phyloP scores from a whole-genome alignment of 1,140 invertebrate genomes.

The Cotesia chilonis region DNA sequence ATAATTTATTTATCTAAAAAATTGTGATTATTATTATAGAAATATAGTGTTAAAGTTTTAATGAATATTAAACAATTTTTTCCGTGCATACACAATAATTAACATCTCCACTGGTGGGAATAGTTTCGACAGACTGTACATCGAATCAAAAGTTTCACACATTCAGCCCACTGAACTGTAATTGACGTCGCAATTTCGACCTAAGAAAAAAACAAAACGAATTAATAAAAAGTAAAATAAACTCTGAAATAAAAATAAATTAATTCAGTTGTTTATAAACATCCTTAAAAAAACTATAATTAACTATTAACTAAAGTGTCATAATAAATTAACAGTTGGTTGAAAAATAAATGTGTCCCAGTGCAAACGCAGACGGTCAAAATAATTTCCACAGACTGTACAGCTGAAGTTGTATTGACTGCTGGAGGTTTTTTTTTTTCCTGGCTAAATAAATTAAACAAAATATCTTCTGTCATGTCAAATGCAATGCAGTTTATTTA shows the following conservation, averaged over 20 bases:
- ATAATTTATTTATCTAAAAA: too few relatives aligned
- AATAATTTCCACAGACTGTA: slow-evolving; percentile 44
- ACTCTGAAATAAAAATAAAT: background rate
- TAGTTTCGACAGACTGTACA: slow-evolving; percentile 34
- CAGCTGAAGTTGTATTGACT: slow-evolving; percentile 52
- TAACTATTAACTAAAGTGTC: too few relatives aligned
- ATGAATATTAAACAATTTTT: too few relatives aligned
- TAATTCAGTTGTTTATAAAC: too few relatives aligned
- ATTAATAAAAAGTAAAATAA: background rate
- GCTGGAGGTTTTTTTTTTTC: slow-evolving; percentile 11
- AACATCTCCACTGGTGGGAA: background rate
- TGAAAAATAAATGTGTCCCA: background rate
- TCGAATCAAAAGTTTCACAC: background rate
- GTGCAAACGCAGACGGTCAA: slow-evolving; percentile 7
- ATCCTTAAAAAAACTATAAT: too few relatives aligned
- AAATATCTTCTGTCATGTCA: background rate
- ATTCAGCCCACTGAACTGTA: slow-evolving; percentile 5
- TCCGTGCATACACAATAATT: too few relatives aligned
- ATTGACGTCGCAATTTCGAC: slow-evolving; percentile 8
- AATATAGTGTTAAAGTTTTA: too few relatives aligned
- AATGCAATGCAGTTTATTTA: background rate
- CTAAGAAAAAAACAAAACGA: slow-evolving; percentile 4
- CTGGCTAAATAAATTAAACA: background rate
- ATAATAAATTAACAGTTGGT: background rate
- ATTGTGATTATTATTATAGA: too few relatives aligned